Base-by-base conservation (phyloP, 2,113 vertebrate genomes). In the Tetrao urogallus region DNA sequence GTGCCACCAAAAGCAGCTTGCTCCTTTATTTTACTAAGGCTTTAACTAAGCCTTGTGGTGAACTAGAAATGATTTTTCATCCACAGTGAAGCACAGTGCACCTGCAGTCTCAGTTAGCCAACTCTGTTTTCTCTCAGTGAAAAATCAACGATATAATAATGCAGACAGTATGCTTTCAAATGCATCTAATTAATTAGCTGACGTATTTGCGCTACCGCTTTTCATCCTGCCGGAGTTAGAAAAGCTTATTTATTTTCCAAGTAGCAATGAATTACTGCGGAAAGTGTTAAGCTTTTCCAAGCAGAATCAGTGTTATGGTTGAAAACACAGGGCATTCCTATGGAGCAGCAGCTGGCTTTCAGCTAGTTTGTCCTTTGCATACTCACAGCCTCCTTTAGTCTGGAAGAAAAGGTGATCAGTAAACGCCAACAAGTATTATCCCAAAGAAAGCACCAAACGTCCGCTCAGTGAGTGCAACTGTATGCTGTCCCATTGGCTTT, bases 401-500 rank as follows among this genome's bases (percentile, higher is more conserved):
- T 47, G 80, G 50, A 52, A 72, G 93, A 20, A 28, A 34, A 69
- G 88, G 58, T 25, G 78, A 45, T 19, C 54, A 63, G 75, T 90
- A 54, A 6, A 0, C 5, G 48, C 50, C 52, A 6, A 50, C 20
- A 61, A 36, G 32, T n/a, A 3, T 11, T 45, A 16, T 69, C 74
- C 74, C 88, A 48, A 57, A 43, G 89, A 75, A 43, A 0, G 0
- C 21, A 61, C 45, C 28, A 1, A 38, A 47, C 32, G 32, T 32
- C 76, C 28, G 21, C 34, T 77, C 10, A n/a, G 56, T 11, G 28
- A 42, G 72, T 3, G 6, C 1, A 5, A 48, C 32, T 47, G 7
- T 4, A 52, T 0, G 0, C 69, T 28, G 0, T 9, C 45, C 60
- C 0, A 0, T 19, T 36, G 40, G 77, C 52, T 71, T 45, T 32